Evolutionary conservation across 2,888 invertebrate genomes (phyloP), one percentile per base, ranked within the genome.

Genomic region (Tricholauxania praeusta): DNA sequence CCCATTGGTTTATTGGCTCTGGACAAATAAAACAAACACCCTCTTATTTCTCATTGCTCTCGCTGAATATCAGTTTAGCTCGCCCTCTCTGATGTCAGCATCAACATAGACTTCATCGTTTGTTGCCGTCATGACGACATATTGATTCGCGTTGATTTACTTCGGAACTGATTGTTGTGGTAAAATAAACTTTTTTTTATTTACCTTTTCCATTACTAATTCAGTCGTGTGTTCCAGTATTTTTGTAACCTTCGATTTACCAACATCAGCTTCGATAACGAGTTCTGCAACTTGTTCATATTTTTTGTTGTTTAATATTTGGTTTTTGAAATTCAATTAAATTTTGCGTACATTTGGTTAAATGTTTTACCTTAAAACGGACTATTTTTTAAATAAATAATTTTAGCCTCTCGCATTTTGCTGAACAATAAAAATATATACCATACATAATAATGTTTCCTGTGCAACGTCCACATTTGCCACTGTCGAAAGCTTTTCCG

Each of bases 211-310:
- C 39, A 49, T 69, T 69, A 48, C 48, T 8, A 47, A 62, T 39
- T 15, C 32, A 28, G 48, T 60, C n/a, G 60, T 28, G 51, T 19
- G 60, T 77, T 75, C 72, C 79, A 79, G 79, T 79, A 78, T 79
- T 77, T 76, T 72, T 76, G 68, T 77, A 78, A 78, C 78, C 77
- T 79, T 78, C 78, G 77, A 66, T 69, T 65, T 76, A 60, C 73
- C 55, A 76, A 73, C 77, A 78, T 72, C 67, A 52, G 64, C 55
- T 72, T 15, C 7, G 72, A 71, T 49, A 76, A 76, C 76, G 72
- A 76, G 78, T 75, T 77, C 69, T 57, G 71, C 65, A 74, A 71
- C 74, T 76, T 76, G 66, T 71, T 48, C 15, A 55, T 48, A 47
- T 22, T 57, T 47, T 57, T 28, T 55, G n/a, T 39, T 57, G 47